Base-by-base conservation (phyloP, 2,113 vertebrate genomes). In the Zapus hudsonius region DNA sequence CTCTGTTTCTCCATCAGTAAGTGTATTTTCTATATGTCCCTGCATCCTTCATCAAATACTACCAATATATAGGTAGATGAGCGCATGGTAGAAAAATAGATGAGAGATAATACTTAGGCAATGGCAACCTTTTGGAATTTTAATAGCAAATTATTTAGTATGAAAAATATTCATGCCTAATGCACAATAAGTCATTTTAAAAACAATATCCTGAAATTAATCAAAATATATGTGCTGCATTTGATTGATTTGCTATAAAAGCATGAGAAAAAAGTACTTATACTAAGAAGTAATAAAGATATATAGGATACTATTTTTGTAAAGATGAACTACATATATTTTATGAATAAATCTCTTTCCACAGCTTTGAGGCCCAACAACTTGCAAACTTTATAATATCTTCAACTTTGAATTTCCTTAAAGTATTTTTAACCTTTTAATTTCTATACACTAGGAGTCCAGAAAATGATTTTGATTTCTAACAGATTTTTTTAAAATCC, bases 201-300 rank as follows among this genome's bases (percentile, higher is more conserved):
- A 20, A 90, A 82, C 59, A 36, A 72, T 59, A 12, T 36, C 10
- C 12, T 88, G 40, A 84, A 80, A 67, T 33, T 36, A 6, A 79
- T 2, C 9, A 75, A 89, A 64, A 44, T 36, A 25, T 2, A 80
- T 44, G 52, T 40, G 27, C 78, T 89, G 79, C 42, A 75, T 93
- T 90, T 84, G 69, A 42, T 0, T 94, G 40, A 89, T 72, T 93
- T 93, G 31, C 44, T 66, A 52, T 59, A 89, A 91, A 89, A 19
- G 3, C 78, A 57, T 40, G 66, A 73, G 36, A 59, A 83, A 91
- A 93, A 25, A 2, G 57, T 10, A 63, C 29, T 72, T 89, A 52
- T 29, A 76, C n/a, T 22, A 90, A 87, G 1, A 73, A 13, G 7
- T 20, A 90, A 59, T 36, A 61, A 67, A 87, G n/a, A 78, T 83